These are phyloP conservation scores for Trachemys scripta DNA, from an alignment of 2,113 vertebrate genomes.

Conservation along the genomic window DNA sequence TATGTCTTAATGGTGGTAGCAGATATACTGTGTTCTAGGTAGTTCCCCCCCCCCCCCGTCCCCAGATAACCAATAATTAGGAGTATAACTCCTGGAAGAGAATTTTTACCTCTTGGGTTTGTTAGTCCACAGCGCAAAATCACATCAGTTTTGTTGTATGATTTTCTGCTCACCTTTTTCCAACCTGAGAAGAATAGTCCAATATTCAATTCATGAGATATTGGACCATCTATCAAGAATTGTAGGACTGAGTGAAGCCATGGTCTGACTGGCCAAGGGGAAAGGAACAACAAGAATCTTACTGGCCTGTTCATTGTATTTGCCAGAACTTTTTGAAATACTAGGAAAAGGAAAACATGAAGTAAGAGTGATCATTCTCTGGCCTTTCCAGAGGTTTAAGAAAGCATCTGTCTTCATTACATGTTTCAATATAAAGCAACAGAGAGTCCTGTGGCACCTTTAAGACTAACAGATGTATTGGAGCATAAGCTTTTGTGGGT, in stretches of 20 bases:
- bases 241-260: neutral
- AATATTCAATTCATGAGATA: neutral
- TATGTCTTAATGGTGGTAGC: slow-evolving; percentile 26
- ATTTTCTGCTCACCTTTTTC: neutral
- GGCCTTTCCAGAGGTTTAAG: neutral
- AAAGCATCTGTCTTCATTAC: neutral
- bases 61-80: neutral
- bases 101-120: neutral
- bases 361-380: neutral
- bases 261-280: neutral
- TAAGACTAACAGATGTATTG: too few species aligned
- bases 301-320: neutral
- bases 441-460: too few species aligned
- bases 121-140: slow-evolving; percentile 5
- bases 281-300: neutral
- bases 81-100: slow-evolving; percentile 2
- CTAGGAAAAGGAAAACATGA: neutral
- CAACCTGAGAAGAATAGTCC: neutral
- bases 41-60: neutral
- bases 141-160: neutral
- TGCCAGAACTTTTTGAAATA: neutral
- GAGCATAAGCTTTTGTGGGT: too few species aligned
- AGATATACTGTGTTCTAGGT: neutral
- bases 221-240: neutral
- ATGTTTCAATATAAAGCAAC: neutral